Base-by-base conservation (phyloP, 1,140 invertebrate species). In the Epicauta chinensis region DNA sequence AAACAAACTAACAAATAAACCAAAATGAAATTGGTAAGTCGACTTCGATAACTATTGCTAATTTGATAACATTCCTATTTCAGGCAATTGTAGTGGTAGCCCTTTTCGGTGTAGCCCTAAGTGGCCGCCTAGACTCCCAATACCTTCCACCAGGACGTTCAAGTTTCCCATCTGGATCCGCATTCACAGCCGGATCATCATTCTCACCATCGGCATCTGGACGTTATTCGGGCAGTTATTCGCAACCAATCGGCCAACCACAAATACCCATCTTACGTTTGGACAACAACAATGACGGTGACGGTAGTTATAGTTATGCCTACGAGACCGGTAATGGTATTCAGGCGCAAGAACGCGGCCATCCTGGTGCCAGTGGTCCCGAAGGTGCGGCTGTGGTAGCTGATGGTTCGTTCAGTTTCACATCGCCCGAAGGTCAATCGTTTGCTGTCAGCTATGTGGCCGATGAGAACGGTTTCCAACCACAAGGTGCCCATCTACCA, bases 381-480 rank as follows among this genome's bases (percentile, higher is more conserved):
- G 58, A 62, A n/a, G 23, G 7, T 5, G 23, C 23, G 23, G 42
- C 55, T 5, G 38, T 46, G 17, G 49, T 38, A 2, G 56, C 61
- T 15, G 44, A 60, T 36, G 64, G 64, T 9, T 62, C 62, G 6
- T 66, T 61, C 49, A 45, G 60, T 30, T 66, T 64, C 37, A 63
- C 58, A 10, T 45, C 62, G 16, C 64, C 64, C 5, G 64, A 66
- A 44, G 64, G 64, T 14, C 54, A 59, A 57, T 34, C 52, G 12
- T 63, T 62, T 39, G 48, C 30, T 11, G 44, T 69, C 12, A 56
- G 38, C 6, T 72, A 71, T 60, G 75, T 72, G 16, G 82, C 82
- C 32, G 81, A 83, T 61, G 81, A 83, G 58, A 81, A 81, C 56
- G 83, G 82, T 10, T 84, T 81, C 66, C 65, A 75, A 31, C 72